Conservation (phyloP, 2,113 vertebrate genomes). For the Proterorhinus semilunaris region DNA sequence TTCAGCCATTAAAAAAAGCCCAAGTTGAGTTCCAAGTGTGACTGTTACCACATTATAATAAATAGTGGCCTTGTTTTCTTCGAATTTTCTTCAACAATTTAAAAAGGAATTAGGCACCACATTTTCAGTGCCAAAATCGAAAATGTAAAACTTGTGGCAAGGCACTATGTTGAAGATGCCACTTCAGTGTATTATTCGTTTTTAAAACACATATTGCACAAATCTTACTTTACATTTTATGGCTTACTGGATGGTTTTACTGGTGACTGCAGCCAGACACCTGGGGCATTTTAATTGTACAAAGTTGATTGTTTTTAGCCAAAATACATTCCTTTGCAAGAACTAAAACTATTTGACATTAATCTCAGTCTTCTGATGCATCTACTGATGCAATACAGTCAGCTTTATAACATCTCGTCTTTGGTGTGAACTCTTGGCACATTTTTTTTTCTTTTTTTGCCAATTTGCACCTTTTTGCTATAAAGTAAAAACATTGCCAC, state of each 20-base stretch:
- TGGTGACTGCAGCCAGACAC: slow-evolving; percentile 37
- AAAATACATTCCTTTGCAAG: slow-evolving; percentile 53
- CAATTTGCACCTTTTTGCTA: slow-evolving; percentile 44
- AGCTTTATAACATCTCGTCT: slow-evolving; percentile 50
- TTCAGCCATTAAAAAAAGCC: background rate
- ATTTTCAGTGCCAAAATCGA: slow-evolving; percentile 57
- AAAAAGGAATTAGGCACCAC: slow-evolving; percentile 60
- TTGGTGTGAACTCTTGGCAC: slow-evolving; percentile 71
- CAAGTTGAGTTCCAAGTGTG: slow-evolving; percentile 8
- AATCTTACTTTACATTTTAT: slow-evolving; percentile 56
- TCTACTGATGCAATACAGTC: slow-evolving; percentile 45
- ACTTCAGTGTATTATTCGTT: slow-evolving; percentile 47
- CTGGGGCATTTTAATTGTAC: slow-evolving; percentile 44
- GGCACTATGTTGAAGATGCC: slow-evolving; percentile 72
- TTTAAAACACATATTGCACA: slow-evolving; percentile 64
- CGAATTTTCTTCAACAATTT: slow-evolving; percentile 37
- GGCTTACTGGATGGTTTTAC: slow-evolving; percentile 56
- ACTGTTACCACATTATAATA: slow-evolving; percentile 37
- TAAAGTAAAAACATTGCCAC: slow-evolving; percentile 20
- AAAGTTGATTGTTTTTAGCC: slow-evolving; percentile 64
- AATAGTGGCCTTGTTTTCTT: slow-evolving; percentile 18
- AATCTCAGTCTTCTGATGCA: slow-evolving; percentile 35
- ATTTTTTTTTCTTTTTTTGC: slow-evolving; percentile 16
- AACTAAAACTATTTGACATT: slow-evolving; percentile 41
- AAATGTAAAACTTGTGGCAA: slow-evolving; percentile 71